Percentiles rank a stretch among this genome's conserved stretches.
These are phyloP conservation scores for Cryptoleucopteryx plumbea DNA, from an alignment of 2,113 vertebrate species.

Conservation along the genomic window DNA sequence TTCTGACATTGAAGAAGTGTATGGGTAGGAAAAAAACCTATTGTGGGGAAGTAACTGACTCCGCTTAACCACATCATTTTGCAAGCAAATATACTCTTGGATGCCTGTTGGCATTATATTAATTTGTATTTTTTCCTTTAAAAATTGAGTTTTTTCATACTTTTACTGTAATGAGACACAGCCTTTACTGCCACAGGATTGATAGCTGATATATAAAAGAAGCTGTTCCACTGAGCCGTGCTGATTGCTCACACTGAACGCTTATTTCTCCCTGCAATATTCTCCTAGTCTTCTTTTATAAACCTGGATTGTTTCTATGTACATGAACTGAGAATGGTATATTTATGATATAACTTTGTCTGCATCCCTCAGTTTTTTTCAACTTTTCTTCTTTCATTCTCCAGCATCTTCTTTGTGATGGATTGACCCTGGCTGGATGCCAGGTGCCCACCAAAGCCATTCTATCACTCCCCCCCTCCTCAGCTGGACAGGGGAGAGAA, in stretches of 20 bases:
- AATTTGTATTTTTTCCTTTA: background rate
- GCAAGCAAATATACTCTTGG: background rate
- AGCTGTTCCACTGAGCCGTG: background rate
- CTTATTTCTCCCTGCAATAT: background rate
- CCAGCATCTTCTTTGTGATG: no score
- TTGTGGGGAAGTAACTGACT: background rate
- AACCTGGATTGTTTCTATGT: background rate
- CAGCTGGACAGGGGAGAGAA: no score
- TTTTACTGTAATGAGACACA: background rate
- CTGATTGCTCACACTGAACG: background rate
- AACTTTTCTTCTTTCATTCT: background rate
- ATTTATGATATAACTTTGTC: background rate
- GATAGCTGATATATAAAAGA: background rate
- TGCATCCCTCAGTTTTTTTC: background rate
- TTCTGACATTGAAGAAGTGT: background rate
- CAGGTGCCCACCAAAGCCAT: no score
- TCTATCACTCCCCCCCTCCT: no score
- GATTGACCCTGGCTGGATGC: no score
- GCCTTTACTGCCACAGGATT: background rate
- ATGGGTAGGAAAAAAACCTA: background rate
- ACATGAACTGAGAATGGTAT: background rate
- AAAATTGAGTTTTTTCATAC: no score
- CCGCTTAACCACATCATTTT: background rate
- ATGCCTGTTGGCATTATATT: background rate
- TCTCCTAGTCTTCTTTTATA: background rate